phyloP scores from a whole-genome alignment of 1,140 invertebrate genomes.

The Elysia chlorotica region DNA sequence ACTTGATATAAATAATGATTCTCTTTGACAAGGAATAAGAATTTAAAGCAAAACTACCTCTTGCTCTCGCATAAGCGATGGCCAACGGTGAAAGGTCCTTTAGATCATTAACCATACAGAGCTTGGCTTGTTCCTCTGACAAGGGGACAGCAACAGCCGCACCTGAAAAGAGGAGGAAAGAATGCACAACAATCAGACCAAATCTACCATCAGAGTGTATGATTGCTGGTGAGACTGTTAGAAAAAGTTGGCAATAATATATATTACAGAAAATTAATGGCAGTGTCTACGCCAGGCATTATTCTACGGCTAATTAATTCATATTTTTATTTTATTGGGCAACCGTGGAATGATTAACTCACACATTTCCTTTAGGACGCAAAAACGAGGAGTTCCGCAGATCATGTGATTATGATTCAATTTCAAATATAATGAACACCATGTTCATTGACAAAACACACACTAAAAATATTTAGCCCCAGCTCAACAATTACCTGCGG shows the following conservation, averaged over 20 bases:
- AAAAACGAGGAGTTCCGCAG: too few species aligned
- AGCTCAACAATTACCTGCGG: slow-evolving; percentile 68
- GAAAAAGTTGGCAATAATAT: too few species aligned
- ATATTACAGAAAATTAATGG: too few species aligned
- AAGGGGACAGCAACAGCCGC: slow-evolving; percentile 88
- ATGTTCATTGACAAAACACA: not conserved
- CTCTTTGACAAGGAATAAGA: not conserved
- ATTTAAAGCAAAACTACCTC: slow-evolving; percentile 64
- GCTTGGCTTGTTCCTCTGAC: slow-evolving; percentile 72
- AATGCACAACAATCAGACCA: not conserved
- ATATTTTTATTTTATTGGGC: too few species aligned
- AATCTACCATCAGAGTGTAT: too few species aligned
- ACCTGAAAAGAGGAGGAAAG: slow-evolving; percentile 59
- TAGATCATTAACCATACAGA: slow-evolving; percentile 94
- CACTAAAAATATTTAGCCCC: not conserved
- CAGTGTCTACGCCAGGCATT: too few species aligned
- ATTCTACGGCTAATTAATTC: too few species aligned
- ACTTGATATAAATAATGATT: too few species aligned
- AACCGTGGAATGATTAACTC: too few species aligned
- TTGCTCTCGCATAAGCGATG: slow-evolving; percentile 90
- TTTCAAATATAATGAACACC: not conserved
- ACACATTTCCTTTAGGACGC: too few species aligned
- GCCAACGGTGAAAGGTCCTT: slow-evolving; percentile 84
- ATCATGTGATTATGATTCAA: too few species aligned
- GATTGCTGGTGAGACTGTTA: too few species aligned